phyloP scores from a whole-genome alignment of 1,140 invertebrate genomes.

The Choristoneura fumiferana region DNA sequence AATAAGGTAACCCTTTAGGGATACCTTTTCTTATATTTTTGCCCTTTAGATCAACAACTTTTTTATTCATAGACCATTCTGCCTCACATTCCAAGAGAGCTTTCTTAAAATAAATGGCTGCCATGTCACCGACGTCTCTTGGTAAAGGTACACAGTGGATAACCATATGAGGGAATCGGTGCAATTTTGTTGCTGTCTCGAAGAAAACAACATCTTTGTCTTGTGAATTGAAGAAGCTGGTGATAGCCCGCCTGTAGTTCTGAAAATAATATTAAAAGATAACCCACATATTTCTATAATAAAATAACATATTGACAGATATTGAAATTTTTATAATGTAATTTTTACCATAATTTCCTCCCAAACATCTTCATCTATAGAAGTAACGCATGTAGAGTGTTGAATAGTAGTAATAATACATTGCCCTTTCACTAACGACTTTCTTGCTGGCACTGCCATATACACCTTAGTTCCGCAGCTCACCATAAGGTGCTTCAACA shows the following conservation, averaged over 20 bases:
- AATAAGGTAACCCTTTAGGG: slow-evolving; percentile 97
- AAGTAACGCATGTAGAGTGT: slow-evolving; percentile 88
- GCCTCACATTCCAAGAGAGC: slow-evolving; percentile 95
- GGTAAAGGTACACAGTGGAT: slow-evolving; percentile 94
- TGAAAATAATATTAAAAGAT: slow-evolving; percentile 58
- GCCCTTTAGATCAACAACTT: slow-evolving; percentile 90
- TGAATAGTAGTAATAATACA: slow-evolving; percentile 93
- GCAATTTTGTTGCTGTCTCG: slow-evolving; percentile 89
- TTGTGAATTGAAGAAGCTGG: slow-evolving; percentile 86
- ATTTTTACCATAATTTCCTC: slow-evolving; percentile 86
- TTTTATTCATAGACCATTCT: slow-evolving; percentile 97
- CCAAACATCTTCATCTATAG: slow-evolving; percentile 96
- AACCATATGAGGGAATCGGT: slow-evolving; percentile 90
- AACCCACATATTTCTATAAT: background rate
- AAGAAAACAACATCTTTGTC: slow-evolving; percentile 94
- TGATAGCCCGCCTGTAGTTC: slow-evolving; percentile 86
- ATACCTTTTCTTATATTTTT: slow-evolving; percentile 89
- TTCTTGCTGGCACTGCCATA: slow-evolving; percentile 87
- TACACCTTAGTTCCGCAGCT: slow-evolving; percentile 90
- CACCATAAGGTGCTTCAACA: slow-evolving; percentile 93
- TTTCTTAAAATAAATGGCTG: slow-evolving; percentile 99
- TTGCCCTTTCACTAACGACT: slow-evolving; percentile 91
- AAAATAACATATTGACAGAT: no score
- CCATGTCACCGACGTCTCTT: slow-evolving; percentile 88
- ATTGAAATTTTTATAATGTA: background rate